Base-by-base conservation (phyloP, 2,888 invertebrate species). In the Drosophila mayaguana region DNA sequence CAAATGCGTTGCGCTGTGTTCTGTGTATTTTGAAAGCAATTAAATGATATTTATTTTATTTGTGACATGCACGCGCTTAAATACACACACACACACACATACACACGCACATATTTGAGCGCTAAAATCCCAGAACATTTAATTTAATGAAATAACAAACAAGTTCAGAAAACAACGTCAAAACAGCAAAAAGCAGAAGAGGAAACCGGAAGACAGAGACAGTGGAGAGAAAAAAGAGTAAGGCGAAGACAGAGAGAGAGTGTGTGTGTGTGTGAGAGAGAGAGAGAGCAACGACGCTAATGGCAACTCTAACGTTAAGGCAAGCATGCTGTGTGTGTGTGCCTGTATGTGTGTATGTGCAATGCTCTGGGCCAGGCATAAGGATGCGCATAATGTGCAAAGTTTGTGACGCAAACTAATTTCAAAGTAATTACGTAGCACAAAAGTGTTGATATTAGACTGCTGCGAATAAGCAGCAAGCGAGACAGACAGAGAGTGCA, bases 341-440 rank as follows among this genome's bases (percentile, higher is more conserved):
- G 46, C 48, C 50, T 68, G 60, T 71, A 42, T 51, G 53, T 69
- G 18, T 61, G 61, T 72, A 55, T 73, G 54, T 61, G 69, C 69
- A 64, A 45, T 75, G 57, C 80, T 63, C 57, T 60, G 59, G 69
- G 75, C 63, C 70, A 74, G 71, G 72, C 75, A 86, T 84, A 88
- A 80, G 88, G 88, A 86, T 86, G 89, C 88, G 89, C 87, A 81
- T 87, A 85, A 90, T 81, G 89, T 90, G 80, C 89, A 84, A 90
- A 91, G 86, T 87, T 90, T 91, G 83, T 83, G 78, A 80, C 86
- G 85, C 88, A 90, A 91, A 91, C 91, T 91, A 90, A 91, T 91
- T 90, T 91, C 90, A 89, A 90, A 91, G 91, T 91, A 91, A 91
- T 91, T 91, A 91, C 88, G 83, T 75, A 88, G 86, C 88, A 90